phyloP scores from a whole-genome alignment of 2,888 invertebrate species.

The Drosophila gaucha region DNA sequence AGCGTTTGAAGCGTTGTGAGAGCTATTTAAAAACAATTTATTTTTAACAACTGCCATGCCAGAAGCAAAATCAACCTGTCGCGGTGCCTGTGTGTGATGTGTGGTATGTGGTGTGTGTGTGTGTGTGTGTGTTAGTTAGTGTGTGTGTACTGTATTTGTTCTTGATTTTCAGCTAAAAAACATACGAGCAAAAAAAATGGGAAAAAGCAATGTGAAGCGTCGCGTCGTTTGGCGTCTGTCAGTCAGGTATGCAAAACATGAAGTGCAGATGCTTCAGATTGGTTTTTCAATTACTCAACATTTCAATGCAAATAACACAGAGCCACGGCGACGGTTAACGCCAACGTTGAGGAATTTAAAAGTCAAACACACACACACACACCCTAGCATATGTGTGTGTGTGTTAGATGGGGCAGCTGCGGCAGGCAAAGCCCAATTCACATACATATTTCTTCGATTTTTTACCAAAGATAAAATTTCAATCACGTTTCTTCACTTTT shows the following conservation, averaged over 20 bases:
- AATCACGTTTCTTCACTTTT: slow-evolving; percentile 73
- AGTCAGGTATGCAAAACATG: slow-evolving; percentile 76
- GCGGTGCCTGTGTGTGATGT: slow-evolving; percentile 36
- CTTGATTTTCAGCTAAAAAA: slow-evolving; percentile 50
- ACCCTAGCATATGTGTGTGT: not conserved
- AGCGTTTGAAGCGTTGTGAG: slow-evolving; percentile 52
- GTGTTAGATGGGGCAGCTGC: slow-evolving; percentile 38
- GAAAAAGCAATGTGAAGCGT: slow-evolving; percentile 6
- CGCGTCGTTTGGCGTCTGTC: slow-evolving; percentile 39
- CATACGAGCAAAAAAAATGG: slow-evolving; percentile 3
- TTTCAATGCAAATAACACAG: slow-evolving; percentile 77
- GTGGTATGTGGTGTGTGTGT: slow-evolving; percentile 10
- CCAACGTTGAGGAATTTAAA: slow-evolving; percentile 69
- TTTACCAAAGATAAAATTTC: slow-evolving; percentile 76
- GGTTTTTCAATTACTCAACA: slow-evolving; percentile 80
- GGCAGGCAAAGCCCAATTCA: slow-evolving; percentile 35
- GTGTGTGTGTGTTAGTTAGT: slow-evolving; percentile 7
- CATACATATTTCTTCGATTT: slow-evolving; percentile 66
- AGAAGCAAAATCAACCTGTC: slow-evolving; percentile 69
- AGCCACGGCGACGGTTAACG: slow-evolving; percentile 66
- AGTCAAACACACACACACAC: slow-evolving; percentile 30
- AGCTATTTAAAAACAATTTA: slow-evolving; percentile 80
- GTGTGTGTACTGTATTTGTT: slow-evolving; percentile 25
- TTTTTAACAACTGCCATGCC: slow-evolving; percentile 73
- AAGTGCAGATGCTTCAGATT: slow-evolving; percentile 80